Evolutionary conservation across 2,797 vertebrate genomes (phyloP).

Genomic region (Syngnathus acus): DNA sequence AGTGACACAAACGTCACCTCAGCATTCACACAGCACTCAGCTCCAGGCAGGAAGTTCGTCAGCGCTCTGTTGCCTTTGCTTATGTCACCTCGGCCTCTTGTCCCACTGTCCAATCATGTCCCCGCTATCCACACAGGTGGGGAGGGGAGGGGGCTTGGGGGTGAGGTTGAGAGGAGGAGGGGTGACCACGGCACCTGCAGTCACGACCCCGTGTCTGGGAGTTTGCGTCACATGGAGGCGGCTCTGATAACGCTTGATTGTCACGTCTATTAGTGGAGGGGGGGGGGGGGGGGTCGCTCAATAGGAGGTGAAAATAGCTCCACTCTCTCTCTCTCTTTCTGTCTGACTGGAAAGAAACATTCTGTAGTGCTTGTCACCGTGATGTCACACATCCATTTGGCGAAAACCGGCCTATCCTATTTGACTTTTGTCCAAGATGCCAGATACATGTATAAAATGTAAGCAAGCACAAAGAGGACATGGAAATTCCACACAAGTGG

Average conservation of each 20-base stretch:
- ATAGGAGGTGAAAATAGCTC: conserved; percentile 36
- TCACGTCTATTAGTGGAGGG: conserved; percentile 17
- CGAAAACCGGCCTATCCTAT: no score
- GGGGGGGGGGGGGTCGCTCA: conserved; percentile 32
- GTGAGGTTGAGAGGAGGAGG: not conserved
- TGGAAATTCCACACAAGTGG: no score
- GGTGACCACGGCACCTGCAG: conserved; percentile 26
- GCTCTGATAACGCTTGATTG: conserved; percentile 20
- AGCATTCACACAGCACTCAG: conserved; percentile 22
- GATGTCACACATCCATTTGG: no score
- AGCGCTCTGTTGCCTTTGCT: conserved; percentile 28
- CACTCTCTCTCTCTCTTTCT: not conserved
- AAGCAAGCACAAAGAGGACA: no score
- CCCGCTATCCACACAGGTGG: conserved; percentile 9
- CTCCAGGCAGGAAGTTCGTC: conserved; percentile 29
- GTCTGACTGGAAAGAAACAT: not conserved
- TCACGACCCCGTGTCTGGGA: conserved; percentile 29
- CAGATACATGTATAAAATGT: no score
- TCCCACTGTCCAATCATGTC: conserved; percentile 17
- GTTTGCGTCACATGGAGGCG: conserved; percentile 40
- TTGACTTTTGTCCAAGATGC: no score
- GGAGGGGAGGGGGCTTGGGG: conserved; percentile 6
- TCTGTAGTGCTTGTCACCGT: no score
- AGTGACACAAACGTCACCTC: conserved; percentile 29
- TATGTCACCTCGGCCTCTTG: conserved; percentile 24